phyloP scores from a whole-genome alignment of 2,113 vertebrate genomes.

The Prunella fulvescens region DNA sequence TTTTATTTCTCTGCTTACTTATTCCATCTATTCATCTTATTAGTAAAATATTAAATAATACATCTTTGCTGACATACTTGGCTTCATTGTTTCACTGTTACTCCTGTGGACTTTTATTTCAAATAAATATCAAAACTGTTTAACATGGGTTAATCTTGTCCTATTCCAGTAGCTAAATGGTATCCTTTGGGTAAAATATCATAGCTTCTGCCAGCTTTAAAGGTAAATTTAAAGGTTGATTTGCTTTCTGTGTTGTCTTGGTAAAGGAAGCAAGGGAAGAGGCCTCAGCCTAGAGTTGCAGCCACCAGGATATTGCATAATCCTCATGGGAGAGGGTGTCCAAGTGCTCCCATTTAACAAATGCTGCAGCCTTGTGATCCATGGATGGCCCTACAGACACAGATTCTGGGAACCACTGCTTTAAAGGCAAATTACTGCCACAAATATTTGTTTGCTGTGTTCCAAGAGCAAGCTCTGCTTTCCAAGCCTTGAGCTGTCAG shows the following conservation, averaged over 20 bases:
- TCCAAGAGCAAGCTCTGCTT: not conserved
- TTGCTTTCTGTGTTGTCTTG: not conserved
- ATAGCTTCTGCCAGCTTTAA: not conserved
- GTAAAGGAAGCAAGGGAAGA: not conserved
- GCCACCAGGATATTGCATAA: not conserved
- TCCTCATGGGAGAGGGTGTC: fast-evolving
- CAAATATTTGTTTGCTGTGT: not conserved
- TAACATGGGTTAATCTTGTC: not conserved
- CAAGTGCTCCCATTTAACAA: not conserved
- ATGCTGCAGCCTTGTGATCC: not conserved
- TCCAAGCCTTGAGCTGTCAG: not conserved
- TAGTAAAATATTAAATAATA: not conserved
- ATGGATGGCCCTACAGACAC: not conserved
- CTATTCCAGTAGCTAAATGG: not conserved
- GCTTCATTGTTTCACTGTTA: not conserved
- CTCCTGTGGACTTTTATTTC: not conserved
- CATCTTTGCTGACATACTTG: not conserved
- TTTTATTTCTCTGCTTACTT: not conserved
- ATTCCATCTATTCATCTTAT: not conserved
- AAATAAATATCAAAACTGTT: not conserved
- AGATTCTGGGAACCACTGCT: not conserved
- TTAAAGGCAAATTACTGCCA: not conserved
- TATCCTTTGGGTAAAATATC: not conserved
- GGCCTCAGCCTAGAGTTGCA: not conserved
- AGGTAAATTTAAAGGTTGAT: not conserved